Base-by-base conservation (phyloP, 2,888 invertebrate species). In the Odontocolon sp. region DNA sequence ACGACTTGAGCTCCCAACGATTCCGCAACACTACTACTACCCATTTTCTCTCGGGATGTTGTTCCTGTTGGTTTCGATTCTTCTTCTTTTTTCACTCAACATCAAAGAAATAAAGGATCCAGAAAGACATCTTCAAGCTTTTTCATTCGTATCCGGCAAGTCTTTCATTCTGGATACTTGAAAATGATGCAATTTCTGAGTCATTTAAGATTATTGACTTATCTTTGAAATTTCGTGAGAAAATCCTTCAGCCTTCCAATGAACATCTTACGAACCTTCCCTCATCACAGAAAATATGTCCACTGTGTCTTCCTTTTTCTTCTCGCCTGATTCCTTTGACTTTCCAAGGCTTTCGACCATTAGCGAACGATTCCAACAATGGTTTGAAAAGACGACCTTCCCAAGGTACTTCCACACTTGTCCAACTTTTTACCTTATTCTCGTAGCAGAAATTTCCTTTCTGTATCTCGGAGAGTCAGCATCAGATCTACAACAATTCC, bases 21-120 rank as follows among this genome's bases (percentile, higher is more conserved):
- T 67, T 76, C 59, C 59, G 76, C 76, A 16, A 36, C 23, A 33
- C 36, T 66, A 16, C 47, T 64, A n/a, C n/a, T 47, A 50, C 47
- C 50, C 57, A 45, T 36, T 54, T 45, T 63, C 40, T 31, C 21
- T 14, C 36, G 4, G 36, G 47, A 64, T 50, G 36, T 47, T 38
- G 47, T 21, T 64, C 36, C 23, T 64, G 11, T 36, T 38, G 33
- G 2, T 14, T 42, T 6, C 50, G 38, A 14, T 36, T n/a, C 21
- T 33, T 3, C 18, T 57, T 45, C 9, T 36, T 57, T 61, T 45
- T 18, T 42, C 28, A 28, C 26, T 28, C 2, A 28, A 26, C 28
- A 14, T 26, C 2, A 21, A 21, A 59, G 26, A n/a, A 28, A 28
- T 26, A 59, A 28, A 16, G 18, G n/a, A 28, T 59, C 59, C 28